These are phyloP conservation scores for Mantis religiosa DNA, from an alignment of 2,888 invertebrate genomes.

Conservation along the genomic window DNA sequence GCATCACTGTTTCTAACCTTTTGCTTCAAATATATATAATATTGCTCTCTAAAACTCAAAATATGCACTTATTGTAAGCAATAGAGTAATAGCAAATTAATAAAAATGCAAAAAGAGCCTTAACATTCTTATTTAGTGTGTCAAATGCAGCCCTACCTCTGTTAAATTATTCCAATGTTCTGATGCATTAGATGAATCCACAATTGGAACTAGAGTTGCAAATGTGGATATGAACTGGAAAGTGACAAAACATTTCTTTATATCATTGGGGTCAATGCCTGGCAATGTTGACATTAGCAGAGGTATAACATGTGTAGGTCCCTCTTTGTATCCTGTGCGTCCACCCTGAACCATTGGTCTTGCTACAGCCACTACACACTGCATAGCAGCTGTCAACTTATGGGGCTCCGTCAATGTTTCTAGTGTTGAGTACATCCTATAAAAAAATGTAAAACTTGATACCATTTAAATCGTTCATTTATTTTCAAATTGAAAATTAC, in stretches of 20 bases:
- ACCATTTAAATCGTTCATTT: no score
- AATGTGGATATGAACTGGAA: constrained; percentile 75
- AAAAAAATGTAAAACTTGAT: background rate
- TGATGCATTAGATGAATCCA: constrained; percentile 77
- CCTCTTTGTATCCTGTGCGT: constrained; percentile 60
- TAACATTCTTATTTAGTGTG: no score
- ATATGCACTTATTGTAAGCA: no score
- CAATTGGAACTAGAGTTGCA: constrained; percentile 72
- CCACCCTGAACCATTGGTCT: constrained; percentile 56
- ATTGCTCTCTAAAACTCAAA: no score
- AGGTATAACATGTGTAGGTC: constrained; percentile 76
- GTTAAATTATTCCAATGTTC: constrained; percentile 64
- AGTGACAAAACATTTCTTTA: constrained; percentile 68
- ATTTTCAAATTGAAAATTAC: no score
- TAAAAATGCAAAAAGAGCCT: no score
- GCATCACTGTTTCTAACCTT: no score
- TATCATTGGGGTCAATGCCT: constrained; percentile 87
- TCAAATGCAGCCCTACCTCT: constrained; percentile 45
- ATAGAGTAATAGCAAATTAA: no score
- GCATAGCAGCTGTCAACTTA: constrained; percentile 68
- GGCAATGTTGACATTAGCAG: constrained; percentile 76
- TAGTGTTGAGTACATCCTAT: constrained; percentile 66
- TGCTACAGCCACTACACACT: constrained; percentile 65
- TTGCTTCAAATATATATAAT: no score
- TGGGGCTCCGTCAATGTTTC: constrained; percentile 88